Conservation (phyloP, 2,888 invertebrate genomes). For the Microctonus aethiopoides region DNA sequence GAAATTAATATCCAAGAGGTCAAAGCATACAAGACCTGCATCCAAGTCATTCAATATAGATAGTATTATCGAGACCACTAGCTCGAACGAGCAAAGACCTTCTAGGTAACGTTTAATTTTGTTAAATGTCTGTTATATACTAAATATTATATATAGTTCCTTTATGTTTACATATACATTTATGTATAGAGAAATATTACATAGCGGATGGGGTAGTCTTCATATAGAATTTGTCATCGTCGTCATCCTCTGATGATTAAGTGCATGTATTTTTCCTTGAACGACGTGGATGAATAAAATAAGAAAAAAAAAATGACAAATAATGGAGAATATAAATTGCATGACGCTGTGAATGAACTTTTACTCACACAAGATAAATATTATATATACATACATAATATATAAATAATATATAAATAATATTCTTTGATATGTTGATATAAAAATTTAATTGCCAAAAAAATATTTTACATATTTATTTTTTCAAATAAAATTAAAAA, state of each 20-base stretch:
- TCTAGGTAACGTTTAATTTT: constrained; percentile 35
- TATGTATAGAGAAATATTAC: constrained; percentile 3
- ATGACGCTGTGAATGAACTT: not conserved
- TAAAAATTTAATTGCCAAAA: no score
- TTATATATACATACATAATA: no score
- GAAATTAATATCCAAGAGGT: constrained; percentile 23
- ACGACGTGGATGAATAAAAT: not conserved
- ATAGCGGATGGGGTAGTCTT: not conserved
- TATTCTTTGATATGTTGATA: no score
- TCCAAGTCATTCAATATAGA: constrained; percentile 60
- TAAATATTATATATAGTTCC: constrained; percentile 2
- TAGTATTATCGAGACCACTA: constrained; percentile 56
- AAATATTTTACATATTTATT: no score
- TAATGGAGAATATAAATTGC: not conserved
- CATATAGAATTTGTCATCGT: not conserved
- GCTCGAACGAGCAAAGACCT: constrained; percentile 33
- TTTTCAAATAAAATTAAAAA: no score
- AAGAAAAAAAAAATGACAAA: not conserved
- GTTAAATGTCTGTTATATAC: constrained; percentile 23
- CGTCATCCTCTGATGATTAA: constrained; percentile 22
- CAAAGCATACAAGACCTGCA: constrained; percentile 34
- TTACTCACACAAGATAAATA: not conserved
- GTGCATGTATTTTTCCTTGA: constrained; percentile 15
- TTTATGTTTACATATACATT: no score
- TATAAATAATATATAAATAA: no score